These are phyloP conservation scores for Cryptophagus acutangulus DNA, from an alignment of 2,888 invertebrate genomes.

Conservation along the genomic window DNA sequence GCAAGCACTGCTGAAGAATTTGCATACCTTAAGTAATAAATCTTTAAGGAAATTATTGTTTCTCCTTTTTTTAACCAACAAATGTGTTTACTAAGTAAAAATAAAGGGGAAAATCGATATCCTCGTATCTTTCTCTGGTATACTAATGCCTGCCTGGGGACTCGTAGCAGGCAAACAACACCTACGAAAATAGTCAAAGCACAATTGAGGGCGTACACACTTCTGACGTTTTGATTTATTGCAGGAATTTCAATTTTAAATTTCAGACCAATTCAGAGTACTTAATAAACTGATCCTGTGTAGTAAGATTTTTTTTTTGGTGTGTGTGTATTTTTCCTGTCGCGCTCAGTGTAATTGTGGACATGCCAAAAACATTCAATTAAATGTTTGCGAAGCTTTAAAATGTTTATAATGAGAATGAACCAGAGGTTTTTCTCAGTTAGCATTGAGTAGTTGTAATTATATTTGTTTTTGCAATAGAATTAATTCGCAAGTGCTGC, in stretches of 20 bases:
- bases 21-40: constrained; percentile 10
- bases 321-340: too few species aligned
- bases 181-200: constrained; percentile 31
- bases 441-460: too few species aligned
- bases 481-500: too few species aligned
- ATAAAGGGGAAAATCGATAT: constrained; percentile 7
- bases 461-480: too few species aligned
- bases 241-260: constrained; percentile 38
- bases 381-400: too few species aligned
- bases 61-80: constrained; percentile 2
- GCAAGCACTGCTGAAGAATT: constrained; percentile 7
- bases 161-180: constrained; percentile 20
- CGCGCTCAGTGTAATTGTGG: background rate
- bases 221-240: constrained; percentile 38
- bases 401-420: too few species aligned
- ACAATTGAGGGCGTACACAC: constrained; percentile 32
- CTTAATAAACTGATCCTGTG: constrained; percentile 6
- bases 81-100: constrained; percentile 5
- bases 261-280: constrained; percentile 16
- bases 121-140: constrained; percentile 3
- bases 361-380: constrained; percentile 2
- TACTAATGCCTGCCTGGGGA: constrained; percentile 25
- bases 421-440: too few species aligned
- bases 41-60: constrained; percentile 9
- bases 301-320: too few species aligned